Conservation (phyloP, 2,888 invertebrate species). For the Papilio demoleus region DNA sequence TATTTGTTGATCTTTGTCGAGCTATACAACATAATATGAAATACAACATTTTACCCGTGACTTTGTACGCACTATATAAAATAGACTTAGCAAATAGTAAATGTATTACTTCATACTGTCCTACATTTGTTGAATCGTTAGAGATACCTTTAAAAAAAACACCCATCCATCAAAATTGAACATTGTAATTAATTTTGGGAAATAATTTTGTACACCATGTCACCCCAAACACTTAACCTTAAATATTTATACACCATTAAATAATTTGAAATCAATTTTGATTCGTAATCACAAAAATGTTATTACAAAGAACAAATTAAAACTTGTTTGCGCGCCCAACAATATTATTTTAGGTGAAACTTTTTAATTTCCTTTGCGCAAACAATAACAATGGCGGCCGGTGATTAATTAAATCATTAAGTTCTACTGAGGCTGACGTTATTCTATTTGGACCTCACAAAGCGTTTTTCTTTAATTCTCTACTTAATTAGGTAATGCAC, state of each 20-base stretch:
- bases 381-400: conserved; percentile 30
- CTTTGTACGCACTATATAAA: too few species aligned
- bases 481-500: background rate
- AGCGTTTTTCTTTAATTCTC: conserved; percentile 28
- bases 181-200: too few species aligned
- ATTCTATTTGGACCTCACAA: conserved; percentile 26
- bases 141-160: too few species aligned
- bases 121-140: too few species aligned
- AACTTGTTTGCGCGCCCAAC: conserved; percentile 14
- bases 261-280: background rate
- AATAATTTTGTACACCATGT: too few species aligned
- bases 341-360: conserved; percentile 6
- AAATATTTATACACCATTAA: background rate
- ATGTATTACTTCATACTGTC: too few species aligned
- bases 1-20: conserved; percentile 9
- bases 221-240: background rate
- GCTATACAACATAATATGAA: background rate
- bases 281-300: too few species aligned
- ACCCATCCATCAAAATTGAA: too few species aligned
- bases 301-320: conserved; percentile 3
- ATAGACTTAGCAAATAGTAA: too few species aligned
- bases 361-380: conserved; percentile 8
- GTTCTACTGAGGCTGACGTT: background rate
- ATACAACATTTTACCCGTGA: background rate
- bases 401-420: conserved; percentile 25